Base-by-base conservation (phyloP, 1,140 invertebrate genomes). In the Caenorhabditis tropicalis region DNA sequence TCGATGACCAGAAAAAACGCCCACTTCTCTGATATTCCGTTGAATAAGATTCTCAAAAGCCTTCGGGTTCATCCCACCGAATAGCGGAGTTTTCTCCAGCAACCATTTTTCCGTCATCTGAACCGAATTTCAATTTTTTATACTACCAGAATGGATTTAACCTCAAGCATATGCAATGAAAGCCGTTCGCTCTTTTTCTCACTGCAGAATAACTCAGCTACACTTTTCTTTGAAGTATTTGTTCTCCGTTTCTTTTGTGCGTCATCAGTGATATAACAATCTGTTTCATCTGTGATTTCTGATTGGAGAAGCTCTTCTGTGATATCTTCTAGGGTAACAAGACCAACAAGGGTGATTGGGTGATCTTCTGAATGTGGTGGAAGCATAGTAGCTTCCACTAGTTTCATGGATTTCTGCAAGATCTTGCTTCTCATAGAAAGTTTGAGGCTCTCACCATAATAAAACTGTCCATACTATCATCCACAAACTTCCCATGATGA, bases 331-430 rank as follows among this genome's bases (percentile, higher is more conserved):
- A 74, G 29, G 12, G 65, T 74, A 2, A 74, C 33, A 2, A 74
- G n/a, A 1, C 65, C 65, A 46, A 74, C 65, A 4, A 74, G 65
- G 1, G 65, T 74, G n/a, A 74, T 24, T 46, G 65, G 36, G 12
- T 43, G 65, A 0, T 74, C 65, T 46, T 74, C 65, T 7, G 65
- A 4, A 19, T 12, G 36, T 1, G n/a, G 29, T 46, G 65, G 65
- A 3, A 74, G 19, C 21, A 74, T 46, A 24, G 65, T 74, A 1
- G 65, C 65, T 43, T 74, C 65, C 21, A 74, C 65, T 1, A 74
- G 29, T 74, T 74, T 74, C 65, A 74, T 74, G n/a, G 65, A 74
- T 74, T 74, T 74, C 65, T 74, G 36, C n/a, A n/a, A 43, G 43
- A 56, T 2, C n/a, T 51, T 15, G 15, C n/a, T n/a, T n/a, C n/a